These are phyloP conservation scores for Limonius californicus DNA, from an alignment of 1,140 invertebrate genomes.

Conservation along the genomic window DNA sequence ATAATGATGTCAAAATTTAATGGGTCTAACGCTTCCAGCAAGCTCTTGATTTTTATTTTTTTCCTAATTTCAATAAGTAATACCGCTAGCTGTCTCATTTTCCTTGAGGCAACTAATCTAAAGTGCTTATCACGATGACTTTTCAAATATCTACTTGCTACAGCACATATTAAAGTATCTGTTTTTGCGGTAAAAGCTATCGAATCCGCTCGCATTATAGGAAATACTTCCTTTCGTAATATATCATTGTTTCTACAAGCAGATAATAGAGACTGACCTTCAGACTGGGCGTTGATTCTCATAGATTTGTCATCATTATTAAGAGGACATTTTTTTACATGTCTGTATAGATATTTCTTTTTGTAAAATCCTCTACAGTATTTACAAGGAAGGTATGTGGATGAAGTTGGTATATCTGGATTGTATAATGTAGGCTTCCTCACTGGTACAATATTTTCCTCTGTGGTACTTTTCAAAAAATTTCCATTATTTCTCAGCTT, in stretches of 20 bases:
- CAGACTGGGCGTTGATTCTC: background rate
- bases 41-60: background rate
- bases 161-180: conserved; percentile 17
- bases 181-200: conserved; percentile 17
- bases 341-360: background rate
- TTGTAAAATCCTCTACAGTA: background rate
- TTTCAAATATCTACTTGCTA: conserved; percentile 5
- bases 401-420: background rate
- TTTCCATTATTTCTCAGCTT: background rate
- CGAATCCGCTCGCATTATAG: conserved; percentile 7
- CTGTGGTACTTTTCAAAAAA: background rate
- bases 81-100: conserved; percentile 7
- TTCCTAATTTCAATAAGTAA: conserved; percentile 20
- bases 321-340: background rate
- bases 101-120: conserved; percentile 12
- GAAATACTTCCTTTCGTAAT: conserved; percentile 5
- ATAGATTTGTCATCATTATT: background rate
- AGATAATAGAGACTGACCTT: background rate
- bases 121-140: conserved; percentile 19
- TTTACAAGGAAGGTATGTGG: background rate
- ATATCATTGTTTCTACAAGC: background rate
- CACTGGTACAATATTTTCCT: background rate
- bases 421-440: background rate
- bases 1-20: background rate
- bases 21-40: conserved; percentile 13